Evolutionary conservation across 2,113 vertebrate genomes (phyloP), one percentile per base, ranked within the genome.

Genomic region (Cyphomyrus plagiostoma): DNA sequence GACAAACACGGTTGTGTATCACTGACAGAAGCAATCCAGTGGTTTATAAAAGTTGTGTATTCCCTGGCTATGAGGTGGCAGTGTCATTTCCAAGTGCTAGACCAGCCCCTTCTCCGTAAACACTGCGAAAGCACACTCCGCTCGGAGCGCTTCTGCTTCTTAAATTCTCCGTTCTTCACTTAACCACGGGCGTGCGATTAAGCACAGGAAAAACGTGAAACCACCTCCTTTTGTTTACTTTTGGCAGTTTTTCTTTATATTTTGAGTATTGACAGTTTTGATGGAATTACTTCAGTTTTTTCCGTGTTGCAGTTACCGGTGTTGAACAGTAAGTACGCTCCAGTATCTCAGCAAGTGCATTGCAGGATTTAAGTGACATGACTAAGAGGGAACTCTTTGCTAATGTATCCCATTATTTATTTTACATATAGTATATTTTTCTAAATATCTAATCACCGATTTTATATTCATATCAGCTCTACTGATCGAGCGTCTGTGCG

Each of bases 11-110:
- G n/a, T 30, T 4, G 26, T 26, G 10, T 70, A 30, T 70, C 26
- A 70, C n/a, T 70, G 10, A 70, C 26, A 70, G n/a, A 70, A 30
- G 26, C 62, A 70, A 30, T 70, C 10, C 62, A 26, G 3, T 70
- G 62, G 62, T 70, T 70, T 70, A 70, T 70, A 70, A 70, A 70
- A 70, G 62, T 70, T 70, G 62, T 70, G n/a, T 70, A 70, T 70
- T 70, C n/a, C 62, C 26, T 13, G 26, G 3, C n/a, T 70, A 70
- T 30, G 62, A 26, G 26, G 62, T 11, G 62, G 62, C 62, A 70
- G 62, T 30, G n/a, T 30, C 26, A 26, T 70, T 30, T 70, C 62
- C 62, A 26, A 66, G 62, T 26, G n/a, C 58, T 66, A 26, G 23
- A 66, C 23, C 23, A 26, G 62, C 62, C 62, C 30, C 62, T 70